Evolutionary conservation across 2,797 vertebrate genomes (phyloP).

Genomic region (Chrysolophus pictus): DNA sequence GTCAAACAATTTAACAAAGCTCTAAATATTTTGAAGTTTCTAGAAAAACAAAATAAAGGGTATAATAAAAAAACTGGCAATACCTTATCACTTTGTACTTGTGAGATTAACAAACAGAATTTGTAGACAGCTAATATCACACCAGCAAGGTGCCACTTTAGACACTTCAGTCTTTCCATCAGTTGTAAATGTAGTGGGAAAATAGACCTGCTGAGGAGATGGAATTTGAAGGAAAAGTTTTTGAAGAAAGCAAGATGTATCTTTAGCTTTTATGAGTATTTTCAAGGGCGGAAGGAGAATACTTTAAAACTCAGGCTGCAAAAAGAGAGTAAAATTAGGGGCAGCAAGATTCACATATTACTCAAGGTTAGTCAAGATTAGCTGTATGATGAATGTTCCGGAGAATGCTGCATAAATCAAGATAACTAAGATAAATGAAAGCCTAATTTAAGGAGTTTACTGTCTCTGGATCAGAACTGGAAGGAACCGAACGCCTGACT

Average conservation of each 20-base stretch:
- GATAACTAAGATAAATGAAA: conserved; percentile 66
- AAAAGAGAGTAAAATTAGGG: conserved; percentile 46
- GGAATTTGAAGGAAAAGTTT: background rate
- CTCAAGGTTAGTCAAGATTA: conserved; percentile 63
- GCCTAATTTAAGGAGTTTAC: conserved; percentile 48
- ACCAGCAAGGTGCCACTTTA: background rate
- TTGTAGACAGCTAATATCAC: background rate
- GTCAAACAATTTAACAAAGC: background rate
- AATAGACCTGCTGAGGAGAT: background rate
- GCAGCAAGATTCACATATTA: conserved; percentile 59
- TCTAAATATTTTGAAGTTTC: background rate
- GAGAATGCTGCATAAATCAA: conserved; percentile 49
- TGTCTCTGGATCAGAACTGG: conserved; percentile 34
- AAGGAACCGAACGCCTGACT: background rate
- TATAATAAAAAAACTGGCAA: background rate
- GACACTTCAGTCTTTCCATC: background rate
- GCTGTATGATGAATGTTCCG: conserved; percentile 58
- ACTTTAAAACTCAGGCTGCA: background rate
- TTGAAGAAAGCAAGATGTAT: background rate
- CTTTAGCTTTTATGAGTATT: background rate
- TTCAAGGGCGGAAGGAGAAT: background rate
- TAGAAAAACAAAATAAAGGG: background rate
- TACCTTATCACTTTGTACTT: background rate
- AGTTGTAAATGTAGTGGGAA: background rate
- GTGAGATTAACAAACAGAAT: background rate